Base-by-base conservation (phyloP, 2,113 vertebrate species). In the Corythoichthys intestinalis region DNA sequence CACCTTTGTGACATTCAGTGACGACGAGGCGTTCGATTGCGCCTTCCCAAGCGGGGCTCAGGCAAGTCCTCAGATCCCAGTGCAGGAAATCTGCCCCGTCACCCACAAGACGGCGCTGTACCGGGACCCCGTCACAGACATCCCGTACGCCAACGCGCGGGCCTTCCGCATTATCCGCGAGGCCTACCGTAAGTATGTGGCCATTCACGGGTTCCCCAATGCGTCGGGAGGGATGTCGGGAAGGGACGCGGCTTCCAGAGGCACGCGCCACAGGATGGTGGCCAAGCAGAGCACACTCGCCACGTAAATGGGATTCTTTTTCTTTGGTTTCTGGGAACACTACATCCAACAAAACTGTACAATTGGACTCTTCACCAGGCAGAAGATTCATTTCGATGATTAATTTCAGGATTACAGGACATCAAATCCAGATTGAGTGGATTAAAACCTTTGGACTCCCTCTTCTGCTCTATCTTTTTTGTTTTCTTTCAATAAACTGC, bases 151-250 rank as follows among this genome's bases (percentile, higher is more conserved):
- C 67, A 96, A 93, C 73, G 87, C 92, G 3, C 92, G 94, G 1
- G 94, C 96, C 71, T 98, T 98, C 91, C 94, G 94, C 71, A 98
- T 98, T 89, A 97, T 98, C 84, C 93, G 96, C 0, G 96, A 98
- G 65, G 95, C 96, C 0, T 98, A 98, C 84, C 92, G 94, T 50
- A 98, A 98, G 50, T 98, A 98, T 53, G 94, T 98, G 80, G 94
- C 96, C 0, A 94, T 95, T 0, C 96, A 98, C 0, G 95, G 96
- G 11, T 93, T 98, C 69, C 96, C 96, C 0, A 94, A 92, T 20
- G 73, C 87, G 0, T 86, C 94, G 0, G 83, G 91, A 39, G 89
- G 90, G 0, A 87, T 85, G 0, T 60, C 88, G 0, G 84, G 90
- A 0, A 92, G 91, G 0, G 81, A 93, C 17, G 60, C 69, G 0